phyloP scores from a whole-genome alignment of 2,797 vertebrate genomes.

The Myotis myotis region DNA sequence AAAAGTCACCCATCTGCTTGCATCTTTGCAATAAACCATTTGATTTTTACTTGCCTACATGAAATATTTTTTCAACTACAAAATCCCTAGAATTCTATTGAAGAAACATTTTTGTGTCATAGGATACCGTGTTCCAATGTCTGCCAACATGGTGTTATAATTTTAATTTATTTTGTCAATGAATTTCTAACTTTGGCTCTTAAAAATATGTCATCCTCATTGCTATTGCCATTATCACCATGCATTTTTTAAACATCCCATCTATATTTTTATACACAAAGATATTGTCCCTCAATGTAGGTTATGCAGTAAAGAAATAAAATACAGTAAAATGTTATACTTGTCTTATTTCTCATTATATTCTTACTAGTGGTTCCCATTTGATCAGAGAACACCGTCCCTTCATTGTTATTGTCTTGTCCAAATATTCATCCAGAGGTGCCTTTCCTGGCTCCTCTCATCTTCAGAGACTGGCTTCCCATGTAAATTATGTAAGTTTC shows the following conservation, averaged over 20 bases:
- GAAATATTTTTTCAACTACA: conserved; percentile 23
- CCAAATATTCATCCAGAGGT: conserved; percentile 38
- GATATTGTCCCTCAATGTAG: neutral
- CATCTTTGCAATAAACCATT: conserved; percentile 33
- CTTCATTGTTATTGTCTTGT: conserved; percentile 17
- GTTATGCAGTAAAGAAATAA: conserved; percentile 10
- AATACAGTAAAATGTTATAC: neutral
- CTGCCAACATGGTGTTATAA: conserved; percentile 1
- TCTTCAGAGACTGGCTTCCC: conserved; percentile 23
- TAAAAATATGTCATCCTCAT: neutral
- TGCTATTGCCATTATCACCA: neutral
- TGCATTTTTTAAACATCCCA: neutral
- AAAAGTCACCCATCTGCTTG: neutral
- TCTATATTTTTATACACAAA: neutral
- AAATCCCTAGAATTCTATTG: neutral
- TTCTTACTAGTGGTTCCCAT: conserved; percentile 15
- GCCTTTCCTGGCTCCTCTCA: neutral
- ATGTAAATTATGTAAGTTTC: conserved; percentile 61
- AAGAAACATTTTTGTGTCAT: conserved; percentile 18
- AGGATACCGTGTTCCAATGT: neutral
- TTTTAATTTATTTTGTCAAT: conserved; percentile 43
- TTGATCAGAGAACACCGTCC: neutral
- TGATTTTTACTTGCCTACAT: conserved; percentile 27
- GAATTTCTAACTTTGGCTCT: conserved; percentile 26
- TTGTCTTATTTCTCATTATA: conserved; percentile 28